phyloP scores from a whole-genome alignment of 2,113 vertebrate species.

The Peucedramus taeniatus region DNA sequence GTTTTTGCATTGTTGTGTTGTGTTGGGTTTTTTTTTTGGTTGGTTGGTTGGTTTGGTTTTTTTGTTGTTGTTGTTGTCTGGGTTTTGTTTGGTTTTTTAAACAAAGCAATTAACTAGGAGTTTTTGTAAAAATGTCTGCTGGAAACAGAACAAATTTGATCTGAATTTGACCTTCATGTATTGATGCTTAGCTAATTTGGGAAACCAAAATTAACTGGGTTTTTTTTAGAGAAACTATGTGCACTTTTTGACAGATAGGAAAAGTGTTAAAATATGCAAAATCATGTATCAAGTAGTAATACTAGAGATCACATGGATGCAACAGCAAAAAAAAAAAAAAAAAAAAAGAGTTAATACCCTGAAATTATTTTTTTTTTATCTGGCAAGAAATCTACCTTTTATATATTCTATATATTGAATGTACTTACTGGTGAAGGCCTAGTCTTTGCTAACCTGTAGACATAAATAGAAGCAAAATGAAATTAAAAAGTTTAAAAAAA shows the following conservation, averaged over 20 bases:
- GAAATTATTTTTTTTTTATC: background rate
- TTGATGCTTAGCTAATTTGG: rapidly evolving
- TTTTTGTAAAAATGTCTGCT: background rate
- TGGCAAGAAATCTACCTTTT: background rate
- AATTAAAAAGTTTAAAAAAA: background rate
- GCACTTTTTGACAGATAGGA: background rate
- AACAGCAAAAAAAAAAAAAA: background rate
- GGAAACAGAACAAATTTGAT: background rate
- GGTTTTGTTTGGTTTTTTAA: too few relatives aligned
- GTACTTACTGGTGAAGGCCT: rapidly evolving
- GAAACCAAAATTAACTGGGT: rapidly evolving
- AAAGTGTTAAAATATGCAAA: background rate
- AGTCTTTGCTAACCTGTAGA: background rate
- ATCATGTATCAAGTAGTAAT: background rate
- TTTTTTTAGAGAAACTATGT: rapidly evolving
- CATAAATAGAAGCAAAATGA: background rate
- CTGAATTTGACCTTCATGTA: background rate
- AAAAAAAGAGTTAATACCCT: background rate
- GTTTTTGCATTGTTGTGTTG: background rate
- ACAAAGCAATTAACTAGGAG: background rate
- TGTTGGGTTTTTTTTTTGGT: background rate
- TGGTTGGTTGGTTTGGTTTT: background rate
- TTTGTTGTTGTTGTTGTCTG: background rate
- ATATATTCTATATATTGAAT: background rate
- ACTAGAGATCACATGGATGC: background rate